Evolutionary conservation across 1,140 invertebrate genomes (phyloP).

Genomic region (Arctopsyche grandis): DNA sequence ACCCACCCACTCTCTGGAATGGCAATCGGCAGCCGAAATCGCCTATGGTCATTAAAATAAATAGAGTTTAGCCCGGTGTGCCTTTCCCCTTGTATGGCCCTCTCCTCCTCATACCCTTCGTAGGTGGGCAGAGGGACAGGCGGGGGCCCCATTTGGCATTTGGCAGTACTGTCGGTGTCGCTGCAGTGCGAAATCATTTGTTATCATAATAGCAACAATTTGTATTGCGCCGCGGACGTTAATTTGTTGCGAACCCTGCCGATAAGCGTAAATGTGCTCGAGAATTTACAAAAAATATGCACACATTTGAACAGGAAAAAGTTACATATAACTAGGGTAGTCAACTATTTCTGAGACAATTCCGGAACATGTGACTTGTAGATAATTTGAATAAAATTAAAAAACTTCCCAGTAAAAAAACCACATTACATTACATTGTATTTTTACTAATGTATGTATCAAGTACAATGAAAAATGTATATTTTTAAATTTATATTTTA

Average conservation of each 20-base stretch:
- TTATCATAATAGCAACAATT: conserved; percentile 45
- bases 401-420: too few relatives aligned
- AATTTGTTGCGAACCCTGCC: conserved; percentile 23
- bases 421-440: too few relatives aligned
- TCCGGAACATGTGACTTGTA: too few relatives aligned
- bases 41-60: conserved; percentile 39
- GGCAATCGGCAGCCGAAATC: conserved; percentile 38
- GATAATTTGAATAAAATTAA: too few relatives aligned
- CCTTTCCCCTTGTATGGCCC: background rate
- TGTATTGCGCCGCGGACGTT: conserved; percentile 36
- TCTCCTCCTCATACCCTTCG: background rate
- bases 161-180: conserved; percentile 35
- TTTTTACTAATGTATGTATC: too few relatives aligned
- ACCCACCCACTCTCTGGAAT: background rate
- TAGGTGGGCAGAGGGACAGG: too few relatives aligned
- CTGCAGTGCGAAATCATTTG: conserved; percentile 46
- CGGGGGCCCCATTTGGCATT: conserved; percentile 4
- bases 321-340: too few relatives aligned
- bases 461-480: too few relatives aligned
- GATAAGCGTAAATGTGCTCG: conserved; percentile 37
- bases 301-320: too few relatives aligned
- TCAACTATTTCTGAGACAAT: too few relatives aligned
- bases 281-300: conserved; percentile 17
- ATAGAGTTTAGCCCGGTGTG: conserved; percentile 27
- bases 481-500: too few relatives aligned